Percentiles rank a stretch among this genome's conserved stretches.
phyloP scores from a whole-genome alignment of 1,140 invertebrate genomes.

The Paracyclopina nana region DNA sequence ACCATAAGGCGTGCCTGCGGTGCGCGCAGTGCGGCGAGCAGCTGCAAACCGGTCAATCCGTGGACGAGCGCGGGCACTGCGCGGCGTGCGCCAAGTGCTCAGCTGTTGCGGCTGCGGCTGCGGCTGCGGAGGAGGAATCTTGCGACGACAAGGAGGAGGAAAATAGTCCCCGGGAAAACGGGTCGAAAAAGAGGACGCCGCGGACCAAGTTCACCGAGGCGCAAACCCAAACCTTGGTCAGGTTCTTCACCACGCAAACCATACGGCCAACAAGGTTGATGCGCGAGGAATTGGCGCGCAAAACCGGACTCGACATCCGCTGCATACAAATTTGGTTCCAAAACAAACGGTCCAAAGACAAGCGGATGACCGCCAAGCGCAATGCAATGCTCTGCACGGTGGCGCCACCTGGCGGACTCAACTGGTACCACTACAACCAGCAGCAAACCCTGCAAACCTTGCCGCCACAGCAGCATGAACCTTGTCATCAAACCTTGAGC shows the following conservation, averaged over 20 bases:
- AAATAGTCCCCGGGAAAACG: constrained; percentile 93
- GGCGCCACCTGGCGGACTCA: too few species aligned
- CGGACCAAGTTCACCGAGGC: constrained; percentile 98
- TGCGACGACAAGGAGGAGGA: constrained; percentile 14
- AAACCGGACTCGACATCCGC: constrained; percentile 93
- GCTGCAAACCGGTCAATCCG: background rate
- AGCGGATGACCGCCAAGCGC: constrained; percentile 47
- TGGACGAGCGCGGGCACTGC: background rate
- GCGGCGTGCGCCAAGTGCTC: background rate
- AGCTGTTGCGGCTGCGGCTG: background rate
- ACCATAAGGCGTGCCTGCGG: background rate
- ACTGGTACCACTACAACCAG: too few species aligned
- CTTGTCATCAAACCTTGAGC: too few species aligned
- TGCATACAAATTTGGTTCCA: constrained; percentile 84
- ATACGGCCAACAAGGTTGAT: constrained; percentile 97
- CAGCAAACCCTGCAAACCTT: too few species aligned
- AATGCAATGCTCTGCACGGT: constrained; percentile 75
- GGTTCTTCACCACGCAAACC: constrained; percentile 86
- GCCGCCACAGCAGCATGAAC: too few species aligned
- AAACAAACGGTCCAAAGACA: constrained; percentile 35
- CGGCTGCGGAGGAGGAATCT: background rate
- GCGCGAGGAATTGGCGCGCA: constrained; percentile 90
- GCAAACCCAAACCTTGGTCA: constrained; percentile 85
- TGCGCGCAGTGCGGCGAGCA: background rate
- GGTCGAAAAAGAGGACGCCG: constrained; percentile 79